Conservation (phyloP, 2,113 vertebrate species). For the Aptenodytes patagonicus region DNA sequence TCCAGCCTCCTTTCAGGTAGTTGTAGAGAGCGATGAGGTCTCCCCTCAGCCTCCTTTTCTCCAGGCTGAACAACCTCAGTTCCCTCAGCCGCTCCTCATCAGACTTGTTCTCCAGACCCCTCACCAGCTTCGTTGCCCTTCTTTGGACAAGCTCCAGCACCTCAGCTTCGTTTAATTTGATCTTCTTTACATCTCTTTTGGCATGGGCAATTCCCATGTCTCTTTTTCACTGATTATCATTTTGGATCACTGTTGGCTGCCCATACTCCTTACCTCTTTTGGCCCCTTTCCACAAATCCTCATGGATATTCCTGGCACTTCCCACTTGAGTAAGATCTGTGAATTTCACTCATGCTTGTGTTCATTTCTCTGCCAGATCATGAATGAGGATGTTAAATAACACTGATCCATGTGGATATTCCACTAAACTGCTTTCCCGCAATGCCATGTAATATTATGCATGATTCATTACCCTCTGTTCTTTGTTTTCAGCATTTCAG, state of each 20-base stretch:
- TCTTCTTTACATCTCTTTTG: neutral
- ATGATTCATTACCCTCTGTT: neutral
- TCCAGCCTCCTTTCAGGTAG: neutral
- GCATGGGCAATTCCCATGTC: neutral
- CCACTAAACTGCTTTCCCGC: neutral
- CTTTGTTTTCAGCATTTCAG: neutral
- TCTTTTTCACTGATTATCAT: neutral
- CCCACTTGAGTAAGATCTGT: neutral
- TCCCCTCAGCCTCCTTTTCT: neutral
- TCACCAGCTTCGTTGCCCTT: neutral
- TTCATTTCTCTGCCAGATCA: neutral
- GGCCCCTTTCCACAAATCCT: neutral
- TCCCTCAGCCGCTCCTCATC: neutral
- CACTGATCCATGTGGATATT: neutral
- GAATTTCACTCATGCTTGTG: neutral
- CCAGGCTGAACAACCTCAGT: neutral
- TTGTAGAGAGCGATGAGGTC: neutral
- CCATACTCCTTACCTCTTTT: neutral
- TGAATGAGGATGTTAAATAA: neutral
- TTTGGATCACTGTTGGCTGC: neutral
- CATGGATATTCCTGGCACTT: neutral
- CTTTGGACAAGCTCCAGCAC: neutral
- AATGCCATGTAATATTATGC: neutral
- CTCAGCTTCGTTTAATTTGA: neutral
- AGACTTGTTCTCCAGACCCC: neutral